Percentiles rank a stretch among this genome's conserved stretches.
phyloP scores from a whole-genome alignment of 2,113 vertebrate species.

The Chionomys nivalis region DNA sequence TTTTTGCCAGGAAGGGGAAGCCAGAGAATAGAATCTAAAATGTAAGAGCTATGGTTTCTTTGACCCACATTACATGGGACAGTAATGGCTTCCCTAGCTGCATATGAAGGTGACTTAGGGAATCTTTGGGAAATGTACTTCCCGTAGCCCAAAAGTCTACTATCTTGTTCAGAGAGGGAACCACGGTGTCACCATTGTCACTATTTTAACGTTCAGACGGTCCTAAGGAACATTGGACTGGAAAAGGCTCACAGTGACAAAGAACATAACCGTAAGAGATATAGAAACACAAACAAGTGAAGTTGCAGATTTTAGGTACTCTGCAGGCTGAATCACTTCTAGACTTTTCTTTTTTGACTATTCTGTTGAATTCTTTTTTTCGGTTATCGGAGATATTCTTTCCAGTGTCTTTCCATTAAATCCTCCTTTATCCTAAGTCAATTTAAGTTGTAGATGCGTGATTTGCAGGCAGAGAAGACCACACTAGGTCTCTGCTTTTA shows the following conservation, averaged over 20 bases:
- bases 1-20: neutral
- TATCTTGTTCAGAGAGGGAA: neutral
- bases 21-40: neutral
- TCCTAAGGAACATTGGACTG: neutral
- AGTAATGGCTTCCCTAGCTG: neutral
- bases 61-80: neutral
- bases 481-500: slow-evolving; percentile 49
- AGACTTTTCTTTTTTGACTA: neutral
- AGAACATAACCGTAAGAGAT: slow-evolving; percentile 15
- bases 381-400: slow-evolving; percentile 64
- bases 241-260: slow-evolving; percentile 18
- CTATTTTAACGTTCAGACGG: slow-evolving; percentile 7
- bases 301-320: neutral
- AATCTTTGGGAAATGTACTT: neutral
- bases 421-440: slow-evolving; percentile 63
- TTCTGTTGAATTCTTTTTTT: slow-evolving; percentile 61
- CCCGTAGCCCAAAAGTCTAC: neutral
- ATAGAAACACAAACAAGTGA: neutral
- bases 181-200: neutral
- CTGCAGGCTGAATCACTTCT: neutral
- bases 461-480: slow-evolving; percentile 60
- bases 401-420: slow-evolving; percentile 62
- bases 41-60: neutral
- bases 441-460: slow-evolving; percentile 70
- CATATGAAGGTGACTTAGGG: neutral